phyloP scores from a whole-genome alignment of 2,888 invertebrate genomes.

The Drosophila heteroneura region DNA sequence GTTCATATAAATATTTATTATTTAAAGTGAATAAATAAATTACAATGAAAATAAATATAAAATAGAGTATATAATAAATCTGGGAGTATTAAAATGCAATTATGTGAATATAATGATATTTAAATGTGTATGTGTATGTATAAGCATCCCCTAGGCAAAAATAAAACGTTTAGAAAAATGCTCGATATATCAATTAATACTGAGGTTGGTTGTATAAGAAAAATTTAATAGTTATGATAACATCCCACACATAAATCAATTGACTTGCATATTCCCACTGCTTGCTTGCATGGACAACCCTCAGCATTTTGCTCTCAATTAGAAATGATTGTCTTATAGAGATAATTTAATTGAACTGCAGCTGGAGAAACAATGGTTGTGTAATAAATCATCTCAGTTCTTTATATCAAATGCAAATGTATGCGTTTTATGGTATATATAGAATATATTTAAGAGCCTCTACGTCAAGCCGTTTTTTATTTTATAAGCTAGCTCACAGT shows the following conservation, averaged over 20 bases:
- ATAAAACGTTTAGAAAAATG: not conserved
- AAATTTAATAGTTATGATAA: not conserved
- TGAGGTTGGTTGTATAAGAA: not conserved
- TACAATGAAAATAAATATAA: not conserved
- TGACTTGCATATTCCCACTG: not conserved
- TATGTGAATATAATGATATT: not conserved
- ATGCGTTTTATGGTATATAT: not conserved
- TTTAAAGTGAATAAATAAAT: not conserved
- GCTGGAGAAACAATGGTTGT: not conserved
- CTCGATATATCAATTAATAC: not conserved
- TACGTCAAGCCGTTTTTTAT: not conserved
- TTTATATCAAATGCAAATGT: no score
- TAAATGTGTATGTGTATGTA: not conserved
- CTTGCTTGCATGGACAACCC: not conserved
- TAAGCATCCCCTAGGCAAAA: not conserved
- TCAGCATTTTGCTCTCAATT: not conserved
- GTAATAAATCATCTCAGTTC: not conserved
- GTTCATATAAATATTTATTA: not conserved
- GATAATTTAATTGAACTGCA: not conserved
- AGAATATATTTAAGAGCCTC: not conserved
- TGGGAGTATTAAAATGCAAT: not conserved
- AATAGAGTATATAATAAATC: not conserved
- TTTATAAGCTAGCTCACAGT: not conserved
- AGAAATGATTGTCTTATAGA: not conserved
- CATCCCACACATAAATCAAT: not conserved